Conservation (phyloP, 2,888 invertebrate species). For the Cephalotes varians region DNA sequence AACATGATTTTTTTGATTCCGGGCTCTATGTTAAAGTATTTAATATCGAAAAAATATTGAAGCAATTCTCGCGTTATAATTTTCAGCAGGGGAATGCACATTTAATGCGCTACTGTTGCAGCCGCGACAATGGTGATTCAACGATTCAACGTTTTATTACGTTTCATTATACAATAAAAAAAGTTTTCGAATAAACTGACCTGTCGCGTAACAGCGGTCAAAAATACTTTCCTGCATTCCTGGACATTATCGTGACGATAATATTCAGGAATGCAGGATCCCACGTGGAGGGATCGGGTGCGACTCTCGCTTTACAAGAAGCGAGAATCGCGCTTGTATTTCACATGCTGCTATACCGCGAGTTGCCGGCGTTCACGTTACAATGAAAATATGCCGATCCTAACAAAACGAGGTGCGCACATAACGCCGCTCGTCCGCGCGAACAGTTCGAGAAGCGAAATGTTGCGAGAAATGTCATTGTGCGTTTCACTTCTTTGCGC, state of each 20-base stretch:
- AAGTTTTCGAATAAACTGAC: neutral
- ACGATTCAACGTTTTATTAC: neutral
- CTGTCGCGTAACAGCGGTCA: neutral
- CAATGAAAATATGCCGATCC: slow-evolving; percentile 61
- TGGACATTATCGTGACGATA: neutral
- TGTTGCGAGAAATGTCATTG: slow-evolving; percentile 62
- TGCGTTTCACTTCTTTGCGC: slow-evolving; percentile 41
- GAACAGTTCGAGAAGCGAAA: slow-evolving; percentile 28
- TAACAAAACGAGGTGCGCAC: slow-evolving; percentile 64
- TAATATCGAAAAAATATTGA: neutral
- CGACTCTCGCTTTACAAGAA: slow-evolving; percentile 55
- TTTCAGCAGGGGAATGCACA: neutral
- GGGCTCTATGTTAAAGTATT: neutral
- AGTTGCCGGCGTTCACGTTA: neutral
- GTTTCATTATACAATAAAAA: neutral
- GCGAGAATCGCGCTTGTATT: slow-evolving; percentile 6
- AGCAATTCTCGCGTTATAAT: neutral
- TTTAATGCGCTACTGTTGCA: neutral
- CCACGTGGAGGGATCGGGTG: slow-evolving; percentile 3
- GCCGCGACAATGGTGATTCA: neutral
- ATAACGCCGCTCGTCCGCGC: slow-evolving; percentile 24
- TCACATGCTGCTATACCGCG: neutral
- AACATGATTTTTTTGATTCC: neutral
- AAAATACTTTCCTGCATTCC: neutral
- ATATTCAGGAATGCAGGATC: no score